Percentiles rank a stretch among this genome's conserved stretches.
These are phyloP conservation scores for Magallana gigas DNA, from an alignment of 1,140 invertebrate species.

Conservation along the genomic window DNA sequence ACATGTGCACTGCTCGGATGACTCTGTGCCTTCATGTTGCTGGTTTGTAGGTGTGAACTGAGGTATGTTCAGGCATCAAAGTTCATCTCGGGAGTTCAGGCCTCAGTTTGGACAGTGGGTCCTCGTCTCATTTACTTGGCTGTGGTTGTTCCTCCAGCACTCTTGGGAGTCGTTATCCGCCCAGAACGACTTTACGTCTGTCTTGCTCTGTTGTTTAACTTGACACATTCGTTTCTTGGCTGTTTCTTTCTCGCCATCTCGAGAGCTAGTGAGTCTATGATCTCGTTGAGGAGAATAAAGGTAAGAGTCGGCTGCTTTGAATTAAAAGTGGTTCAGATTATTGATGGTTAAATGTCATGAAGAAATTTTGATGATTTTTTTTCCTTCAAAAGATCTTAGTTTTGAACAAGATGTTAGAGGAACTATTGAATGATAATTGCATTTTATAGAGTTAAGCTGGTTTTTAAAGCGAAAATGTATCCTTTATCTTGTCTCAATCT, in stretches of 20 bases:
- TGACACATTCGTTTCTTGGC: conserved; percentile 64
- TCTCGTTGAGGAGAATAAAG: conserved; percentile 75
- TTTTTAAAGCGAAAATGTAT: no score
- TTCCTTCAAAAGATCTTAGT: no score
- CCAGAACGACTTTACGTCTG: conserved; percentile 59
- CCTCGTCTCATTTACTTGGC: conserved; percentile 63
- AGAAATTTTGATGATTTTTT: no score
- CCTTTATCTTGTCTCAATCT: no score
- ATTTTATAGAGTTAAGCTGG: no score
- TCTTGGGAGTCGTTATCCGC: conserved; percentile 52
- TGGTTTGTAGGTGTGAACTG: conserved; percentile 64
- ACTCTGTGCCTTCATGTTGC: background rate
- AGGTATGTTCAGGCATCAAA: conserved; percentile 51
- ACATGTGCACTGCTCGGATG: no score
- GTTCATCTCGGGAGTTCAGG: conserved; percentile 52
- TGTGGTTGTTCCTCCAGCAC: conserved; percentile 52
- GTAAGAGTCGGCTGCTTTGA: conserved; percentile 57
- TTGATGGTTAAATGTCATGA: no score
- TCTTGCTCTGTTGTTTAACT: conserved; percentile 59
- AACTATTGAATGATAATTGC: no score
- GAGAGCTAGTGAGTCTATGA: conserved; percentile 52
- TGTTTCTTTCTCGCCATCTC: conserved; percentile 54
- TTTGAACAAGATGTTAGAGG: no score
- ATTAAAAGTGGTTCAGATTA: no score
- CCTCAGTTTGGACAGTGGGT: conserved; percentile 63